Evolutionary conservation across 2,113 vertebrate genomes (phyloP), one percentile per base, ranked within the genome.

Genomic region (Leptosomus discolor): DNA sequence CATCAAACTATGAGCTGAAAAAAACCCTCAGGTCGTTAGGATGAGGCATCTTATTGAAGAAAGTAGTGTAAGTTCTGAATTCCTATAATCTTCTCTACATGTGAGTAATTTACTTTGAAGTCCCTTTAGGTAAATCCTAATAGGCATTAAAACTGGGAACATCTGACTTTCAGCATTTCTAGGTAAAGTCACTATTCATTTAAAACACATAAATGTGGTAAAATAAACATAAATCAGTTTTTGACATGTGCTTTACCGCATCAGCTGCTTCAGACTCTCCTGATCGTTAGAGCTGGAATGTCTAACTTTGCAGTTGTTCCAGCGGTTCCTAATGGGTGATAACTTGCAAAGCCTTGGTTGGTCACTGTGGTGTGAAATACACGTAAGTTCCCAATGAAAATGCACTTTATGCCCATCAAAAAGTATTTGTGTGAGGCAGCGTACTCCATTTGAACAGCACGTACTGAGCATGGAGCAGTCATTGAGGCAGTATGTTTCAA

Each of bases 51-150:
- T 75, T 80, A 36, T 16, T 70, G 32, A 87, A 48, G 58, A 81
- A 61, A 68, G 69, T 29, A 60, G 34, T 19, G 1, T 54, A 65
- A 78, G 15, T 67, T 85, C 41, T 50, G 78, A 81, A 78, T 78
- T 94, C 16, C 58, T 75, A 1, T 65, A 91, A 94, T 67, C 67
- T 86, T 61, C 39, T 86, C 39, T 63, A 29, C 19, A 5, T 60
- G 32, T 78, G 26, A 78, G 60, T 82, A 90, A 95, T 95, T 88
- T 82, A 45, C 37, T 94, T 75, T 78, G 78, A 96, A 90, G 82
- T 92, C 43, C 21, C 56, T 85, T 90, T 79, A 91, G 84, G 22
- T 45, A 54, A 77, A 89, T 74, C 77, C 45, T 74, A 68, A 68
- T 19, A 77, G 30, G 54, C 37, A 2, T 89, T 84, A 81, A 84